Conservation (phyloP, 2,797 vertebrate species). For the Lerista edwardsae region DNA sequence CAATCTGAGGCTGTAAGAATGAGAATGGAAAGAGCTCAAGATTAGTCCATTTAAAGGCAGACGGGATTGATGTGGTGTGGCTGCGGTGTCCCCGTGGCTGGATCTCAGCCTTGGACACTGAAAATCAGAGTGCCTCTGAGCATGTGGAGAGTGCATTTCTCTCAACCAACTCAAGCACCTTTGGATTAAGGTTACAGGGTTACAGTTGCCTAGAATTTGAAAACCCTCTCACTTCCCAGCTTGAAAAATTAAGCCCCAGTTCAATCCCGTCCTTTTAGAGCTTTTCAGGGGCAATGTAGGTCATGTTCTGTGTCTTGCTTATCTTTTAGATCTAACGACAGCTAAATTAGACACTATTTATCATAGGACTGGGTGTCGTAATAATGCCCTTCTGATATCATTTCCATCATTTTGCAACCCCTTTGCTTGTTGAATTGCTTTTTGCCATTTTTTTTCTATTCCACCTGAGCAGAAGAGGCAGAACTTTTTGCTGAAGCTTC, state of each 20-base stretch:
- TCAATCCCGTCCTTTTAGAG: slow-evolving; percentile 6
- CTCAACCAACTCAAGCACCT: neutral
- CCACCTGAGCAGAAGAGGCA: slow-evolving; percentile 40
- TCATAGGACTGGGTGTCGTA: neutral
- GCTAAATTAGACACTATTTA: slow-evolving; percentile 12
- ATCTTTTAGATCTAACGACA: neutral
- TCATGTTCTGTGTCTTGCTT: neutral
- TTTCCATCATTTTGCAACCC: neutral
- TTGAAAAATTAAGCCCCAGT: neutral
- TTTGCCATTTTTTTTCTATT: neutral
- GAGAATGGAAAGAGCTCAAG: neutral
- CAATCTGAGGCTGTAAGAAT: neutral
- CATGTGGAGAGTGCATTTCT: neutral
- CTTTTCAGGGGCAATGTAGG: neutral
- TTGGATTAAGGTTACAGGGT: neutral
- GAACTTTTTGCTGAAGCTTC: slow-evolving; percentile 21
- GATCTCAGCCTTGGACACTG: neutral
- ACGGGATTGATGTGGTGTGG: neutral
- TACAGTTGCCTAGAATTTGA: neutral
- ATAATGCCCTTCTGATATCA: neutral
- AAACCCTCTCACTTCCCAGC: neutral
- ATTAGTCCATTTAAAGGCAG: neutral
- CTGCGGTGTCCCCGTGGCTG: neutral
- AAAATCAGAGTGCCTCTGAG: neutral
- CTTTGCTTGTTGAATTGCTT: neutral